A percentile compares a stretch with the other conserved stretches of the same genome.
Evolutionary conservation across 1,140 invertebrate species (phyloP).

Genomic region (Araneus ventricosus): DNA sequence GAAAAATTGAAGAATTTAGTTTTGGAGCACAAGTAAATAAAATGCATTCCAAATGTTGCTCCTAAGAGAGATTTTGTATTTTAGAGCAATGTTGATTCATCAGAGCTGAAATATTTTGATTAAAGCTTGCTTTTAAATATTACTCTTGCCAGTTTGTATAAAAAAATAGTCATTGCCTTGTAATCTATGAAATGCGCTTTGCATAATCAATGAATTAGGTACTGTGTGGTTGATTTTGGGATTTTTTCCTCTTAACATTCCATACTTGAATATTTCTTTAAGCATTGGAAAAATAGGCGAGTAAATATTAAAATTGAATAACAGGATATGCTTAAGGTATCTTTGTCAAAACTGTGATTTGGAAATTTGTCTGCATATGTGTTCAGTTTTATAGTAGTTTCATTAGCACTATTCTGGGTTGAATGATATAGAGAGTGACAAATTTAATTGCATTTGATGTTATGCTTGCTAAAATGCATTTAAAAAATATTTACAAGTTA

Average conservation of each 20-base stretch:
- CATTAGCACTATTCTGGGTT: no score
- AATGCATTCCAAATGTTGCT: background rate
- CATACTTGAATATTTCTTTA: background rate
- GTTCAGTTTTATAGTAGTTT: no score
- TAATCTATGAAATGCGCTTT: background rate
- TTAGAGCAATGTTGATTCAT: background rate
- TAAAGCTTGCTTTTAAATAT: background rate
- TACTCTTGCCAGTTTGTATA: background rate
- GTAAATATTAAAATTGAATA: no score
- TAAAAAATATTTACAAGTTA: no score
- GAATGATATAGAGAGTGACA: no score
- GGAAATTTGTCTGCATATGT: background rate
- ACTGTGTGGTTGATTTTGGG: background rate
- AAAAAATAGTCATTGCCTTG: background rate
- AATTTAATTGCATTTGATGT: no score
- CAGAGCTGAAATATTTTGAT: background rate
- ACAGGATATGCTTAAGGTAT: no score
- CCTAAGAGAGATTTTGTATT: background rate
- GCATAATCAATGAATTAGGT: background rate
- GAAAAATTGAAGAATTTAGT: conserved; percentile 86
- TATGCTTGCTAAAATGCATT: no score
- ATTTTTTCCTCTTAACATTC: background rate
- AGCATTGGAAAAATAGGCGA: no score
- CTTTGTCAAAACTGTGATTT: no score
- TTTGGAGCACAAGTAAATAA: conserved; percentile 83